phyloP scores from a whole-genome alignment of 2,888 invertebrate genomes.

The Chesias legatella region DNA sequence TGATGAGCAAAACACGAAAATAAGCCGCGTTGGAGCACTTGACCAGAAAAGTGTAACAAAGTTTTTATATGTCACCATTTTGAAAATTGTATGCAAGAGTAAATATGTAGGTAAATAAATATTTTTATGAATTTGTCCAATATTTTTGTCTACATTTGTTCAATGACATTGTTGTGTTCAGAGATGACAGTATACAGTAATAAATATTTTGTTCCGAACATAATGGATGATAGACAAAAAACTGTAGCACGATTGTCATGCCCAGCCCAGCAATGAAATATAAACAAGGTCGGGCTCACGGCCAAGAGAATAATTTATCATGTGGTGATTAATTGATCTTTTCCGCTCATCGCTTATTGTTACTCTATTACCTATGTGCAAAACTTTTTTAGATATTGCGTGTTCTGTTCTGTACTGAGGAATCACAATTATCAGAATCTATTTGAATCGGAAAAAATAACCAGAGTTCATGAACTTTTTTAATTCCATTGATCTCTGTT shows the following conservation, averaged over 20 bases:
- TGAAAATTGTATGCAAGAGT: neutral
- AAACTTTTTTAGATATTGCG: neutral
- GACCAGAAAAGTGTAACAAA: neutral
- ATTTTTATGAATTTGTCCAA: no score
- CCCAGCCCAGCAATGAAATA: slow-evolving; percentile 18
- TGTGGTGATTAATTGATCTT: slow-evolving; percentile 28
- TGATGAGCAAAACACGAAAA: neutral
- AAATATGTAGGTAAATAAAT: no score
- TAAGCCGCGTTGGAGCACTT: neutral
- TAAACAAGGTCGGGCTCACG: slow-evolving; percentile 24
- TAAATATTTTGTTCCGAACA: slow-evolving; percentile 10
- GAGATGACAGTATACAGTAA: neutral
- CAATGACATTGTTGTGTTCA: no score
- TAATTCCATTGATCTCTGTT: no score
- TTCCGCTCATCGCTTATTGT: slow-evolving; percentile 26
- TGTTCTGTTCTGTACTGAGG: no score
- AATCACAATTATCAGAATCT: no score
- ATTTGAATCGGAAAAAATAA: no score
- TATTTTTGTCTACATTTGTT: no score
- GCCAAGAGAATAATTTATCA: slow-evolving; percentile 29
- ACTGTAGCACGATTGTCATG: slow-evolving; percentile 22
- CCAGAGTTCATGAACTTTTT: no score
- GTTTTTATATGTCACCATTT: neutral
- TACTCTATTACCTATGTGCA: slow-evolving; percentile 8
- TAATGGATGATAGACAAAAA: slow-evolving; percentile 20